Conservation (phyloP, 2,797 vertebrate genomes). For the Xerus rutilus region DNA sequence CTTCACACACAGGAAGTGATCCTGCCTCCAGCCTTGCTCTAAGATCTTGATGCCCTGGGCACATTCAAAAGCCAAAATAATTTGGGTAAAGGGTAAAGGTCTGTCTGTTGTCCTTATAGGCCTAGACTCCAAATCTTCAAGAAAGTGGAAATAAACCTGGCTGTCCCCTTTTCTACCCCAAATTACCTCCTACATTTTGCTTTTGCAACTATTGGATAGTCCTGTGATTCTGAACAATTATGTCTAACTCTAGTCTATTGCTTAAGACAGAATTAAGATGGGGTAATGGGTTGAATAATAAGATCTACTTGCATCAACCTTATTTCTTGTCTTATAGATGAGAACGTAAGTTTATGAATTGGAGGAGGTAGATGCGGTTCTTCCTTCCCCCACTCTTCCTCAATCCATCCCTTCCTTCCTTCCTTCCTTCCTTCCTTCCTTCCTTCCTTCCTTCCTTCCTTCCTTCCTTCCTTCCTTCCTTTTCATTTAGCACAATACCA, state of each 20-base stretch:
- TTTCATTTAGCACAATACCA: not conserved
- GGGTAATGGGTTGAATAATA: not conserved
- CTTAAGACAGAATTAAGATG: slow-evolving; percentile 33
- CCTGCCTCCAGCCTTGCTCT: too few species aligned
- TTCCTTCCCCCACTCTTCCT: not conserved
- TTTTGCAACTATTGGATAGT: not conserved
- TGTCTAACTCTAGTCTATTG: not conserved
- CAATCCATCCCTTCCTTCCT: not conserved
- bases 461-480: not conserved
- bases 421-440: not conserved
- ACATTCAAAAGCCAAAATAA: slow-evolving; percentile 29
- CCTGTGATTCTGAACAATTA: not conserved
- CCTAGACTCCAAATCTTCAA: slow-evolving; percentile 4
- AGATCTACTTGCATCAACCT: not conserved
- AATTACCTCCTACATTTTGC: not conserved
- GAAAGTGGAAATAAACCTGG: not conserved
- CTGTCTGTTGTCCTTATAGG: not conserved
- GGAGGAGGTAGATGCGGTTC: not conserved
- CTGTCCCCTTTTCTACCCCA: not conserved
- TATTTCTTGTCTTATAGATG: slow-evolving; percentile 43
- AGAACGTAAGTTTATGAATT: not conserved
- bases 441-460: not conserved
- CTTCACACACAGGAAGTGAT: not conserved
- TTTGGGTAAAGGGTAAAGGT: not conserved
- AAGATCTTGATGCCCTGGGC: not conserved